Base-by-base conservation (phyloP, 2,888 invertebrate species). In the Mythimna vitellina region DNA sequence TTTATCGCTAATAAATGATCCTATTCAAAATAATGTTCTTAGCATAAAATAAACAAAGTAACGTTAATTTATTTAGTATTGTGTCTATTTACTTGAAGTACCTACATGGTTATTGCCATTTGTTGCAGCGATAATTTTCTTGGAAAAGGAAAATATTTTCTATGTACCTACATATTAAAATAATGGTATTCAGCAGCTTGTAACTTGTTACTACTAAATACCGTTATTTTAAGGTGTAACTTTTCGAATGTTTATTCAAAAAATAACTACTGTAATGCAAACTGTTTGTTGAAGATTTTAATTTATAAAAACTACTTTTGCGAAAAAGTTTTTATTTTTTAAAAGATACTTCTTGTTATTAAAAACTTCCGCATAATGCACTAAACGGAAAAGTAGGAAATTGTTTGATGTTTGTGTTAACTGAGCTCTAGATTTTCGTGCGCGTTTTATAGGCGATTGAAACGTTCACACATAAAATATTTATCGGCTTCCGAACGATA, bases 371-470 rank as follows among this genome's bases (percentile, higher is more conserved):
- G 81, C 56, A 65, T 77, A 77, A 70, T 71, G 72, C 73, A 83
- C 76, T 78, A 70, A 80, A 76, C 70, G 80, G 76, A 74, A 82
- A 87, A 86, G 86, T 84, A 83, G 83, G 84, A 83, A 86, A 84
- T 80, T 82, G 83, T 87, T 88, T 84, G 83, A 88, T 87, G 87
- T 85, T 82, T 82, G 83, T 76, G 82, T 87, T 87, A 84, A 87
- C 85, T 82, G 87, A 86, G 86, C 84, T 84, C 86, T 80, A 85
- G 83, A 87, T 87, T 86, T 88, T 84, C 78, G 81, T 82, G 78
- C 73, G 73, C 67, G 74, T 74, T 89, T 87, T 86, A 84, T 84
- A 72, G 81, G 70, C 81, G 85, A 88, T 87, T 83, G 81, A 87
- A 85, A 84, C 66, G 80, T 83, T 83, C 81, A 81, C 84, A 81